These are phyloP conservation scores for Onychostoma macrolepis DNA, from an alignment of 2,113 vertebrate species.

Conservation along the genomic window DNA sequence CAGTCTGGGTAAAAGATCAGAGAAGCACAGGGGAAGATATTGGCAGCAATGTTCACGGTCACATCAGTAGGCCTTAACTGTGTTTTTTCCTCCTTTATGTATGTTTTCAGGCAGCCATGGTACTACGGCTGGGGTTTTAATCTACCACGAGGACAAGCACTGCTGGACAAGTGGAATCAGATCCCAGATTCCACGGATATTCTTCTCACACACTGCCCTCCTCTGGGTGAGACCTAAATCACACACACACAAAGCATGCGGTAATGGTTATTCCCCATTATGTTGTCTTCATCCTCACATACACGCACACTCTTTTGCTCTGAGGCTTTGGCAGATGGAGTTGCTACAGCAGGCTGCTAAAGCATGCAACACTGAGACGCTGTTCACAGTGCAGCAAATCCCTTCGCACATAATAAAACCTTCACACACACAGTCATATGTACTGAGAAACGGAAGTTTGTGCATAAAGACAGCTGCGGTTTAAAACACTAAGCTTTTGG, in stretches of 20 bases:
- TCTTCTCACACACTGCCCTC: constrained; percentile 94
- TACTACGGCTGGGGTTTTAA: constrained; percentile 99
- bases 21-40: constrained; percentile 5
- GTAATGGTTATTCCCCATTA: constrained; percentile 19
- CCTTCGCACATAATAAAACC: constrained; percentile 61
- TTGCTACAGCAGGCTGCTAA: constrained; percentile 80
- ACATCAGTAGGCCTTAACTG: constrained; percentile 18
- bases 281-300: constrained; percentile 30
- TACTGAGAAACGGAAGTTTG: constrained; percentile 33
- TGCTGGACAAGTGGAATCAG: constrained; percentile 98
- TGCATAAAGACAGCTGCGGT: constrained; percentile 47
- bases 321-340: constrained; percentile 79
- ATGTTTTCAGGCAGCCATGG: constrained; percentile 91
- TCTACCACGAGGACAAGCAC: constrained; percentile 91
- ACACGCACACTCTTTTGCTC: constrained; percentile 57
- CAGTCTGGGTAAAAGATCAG: constrained; percentile 32
- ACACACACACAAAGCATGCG: constrained; percentile 31
- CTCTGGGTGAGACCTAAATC: constrained; percentile 84
- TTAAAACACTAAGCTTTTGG: constrained; percentile 53
- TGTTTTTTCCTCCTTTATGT: constrained; percentile 23
- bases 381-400: constrained; percentile 67
- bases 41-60: constrained; percentile 25
- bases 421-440: constrained; percentile 42
- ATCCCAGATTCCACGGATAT: constrained; percentile 93
- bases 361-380: constrained; percentile 75